Evolutionary conservation across 2,797 vertebrate genomes (phyloP), one percentile per base, ranked within the genome.

Genomic region (Ctenopoma kingsleyae): DNA sequence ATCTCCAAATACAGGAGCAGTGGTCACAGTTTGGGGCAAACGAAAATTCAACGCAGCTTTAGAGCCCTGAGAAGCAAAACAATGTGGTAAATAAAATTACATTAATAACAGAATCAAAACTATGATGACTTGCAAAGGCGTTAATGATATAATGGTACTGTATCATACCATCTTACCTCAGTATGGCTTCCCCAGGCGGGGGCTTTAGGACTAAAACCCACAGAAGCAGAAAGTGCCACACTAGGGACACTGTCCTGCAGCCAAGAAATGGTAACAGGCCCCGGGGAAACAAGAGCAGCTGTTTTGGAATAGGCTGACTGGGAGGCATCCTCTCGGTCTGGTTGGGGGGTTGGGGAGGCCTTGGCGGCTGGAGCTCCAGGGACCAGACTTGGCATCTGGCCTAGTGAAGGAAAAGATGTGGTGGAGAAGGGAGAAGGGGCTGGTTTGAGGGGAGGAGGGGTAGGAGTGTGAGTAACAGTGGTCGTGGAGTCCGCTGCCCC

Each of bases 341-440:
- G 53, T 48, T 76, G 84, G 16, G 85, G 81, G 40, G 90, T 82
- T 27, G 89, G 78, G 30, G 92, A 82, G 17, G 78, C 80, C 83
- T 95, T 95, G 12, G 90, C 67, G 58, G 84, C 89, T 19, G 93
- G 90, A 44, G 92, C 87, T 58, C 94, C 94, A 9, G 92, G 91
- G 53, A 95, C 93, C 73, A 95, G 85, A 74, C 82, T 93, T 46
- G 94, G 94, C 94, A 95, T 95, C 85, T 95, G 95, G 54, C 95
- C 94, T 52, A 95, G 85, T 49, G 95, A 94, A 23, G 95, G 95
- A 85, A 95, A 95, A 56, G 95, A 82, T 54, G 93, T 93, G 85
- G 94, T 90, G 82, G 96, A 95, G 91, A 98, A 98, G 0, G 94
- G 94, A 85, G 96, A 94, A 22, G 97, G 97, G 8, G 94, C 94